These are phyloP conservation scores for Opisthocomus hoazin DNA, from an alignment of 2,113 vertebrate genomes.

Conservation along the genomic window DNA sequence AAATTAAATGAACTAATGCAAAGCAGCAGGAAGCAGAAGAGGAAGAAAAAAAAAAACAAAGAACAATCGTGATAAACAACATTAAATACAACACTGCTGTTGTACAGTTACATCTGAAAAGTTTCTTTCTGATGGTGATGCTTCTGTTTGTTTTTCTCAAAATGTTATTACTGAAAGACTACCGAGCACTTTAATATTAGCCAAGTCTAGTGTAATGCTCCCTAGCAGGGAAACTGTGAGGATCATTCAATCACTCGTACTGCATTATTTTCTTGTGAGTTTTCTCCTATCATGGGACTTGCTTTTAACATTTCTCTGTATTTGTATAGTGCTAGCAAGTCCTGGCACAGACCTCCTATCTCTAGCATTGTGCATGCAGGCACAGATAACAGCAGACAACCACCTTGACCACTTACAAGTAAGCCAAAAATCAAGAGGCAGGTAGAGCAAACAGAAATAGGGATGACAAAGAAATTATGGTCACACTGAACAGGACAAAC, in stretches of 20 bases:
- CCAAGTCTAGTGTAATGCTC: neutral
- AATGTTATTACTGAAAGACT: neutral
- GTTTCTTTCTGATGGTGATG: neutral
- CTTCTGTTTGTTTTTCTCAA: neutral
- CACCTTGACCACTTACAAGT: neutral
- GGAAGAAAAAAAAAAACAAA: neutral
- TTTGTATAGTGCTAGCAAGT: neutral
- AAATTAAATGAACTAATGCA: neutral
- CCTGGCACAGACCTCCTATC: accelerated
- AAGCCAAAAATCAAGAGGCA: neutral
- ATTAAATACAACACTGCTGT: neutral
- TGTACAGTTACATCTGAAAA: neutral
- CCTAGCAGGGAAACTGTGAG: neutral
- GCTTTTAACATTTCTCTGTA: neutral
- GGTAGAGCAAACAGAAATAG: neutral
- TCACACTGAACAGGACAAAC: neutral
- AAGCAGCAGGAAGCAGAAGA: neutral
- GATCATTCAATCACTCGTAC: neutral
- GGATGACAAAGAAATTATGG: neutral
- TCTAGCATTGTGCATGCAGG: neutral
- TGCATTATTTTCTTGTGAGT: neutral
- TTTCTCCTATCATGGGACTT: neutral
- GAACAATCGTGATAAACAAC: neutral
- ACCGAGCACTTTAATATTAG: neutral
- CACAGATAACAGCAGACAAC: neutral